These are phyloP conservation scores for Lochmaea crataegi DNA, from an alignment of 2,888 invertebrate species.

Conservation along the genomic window DNA sequence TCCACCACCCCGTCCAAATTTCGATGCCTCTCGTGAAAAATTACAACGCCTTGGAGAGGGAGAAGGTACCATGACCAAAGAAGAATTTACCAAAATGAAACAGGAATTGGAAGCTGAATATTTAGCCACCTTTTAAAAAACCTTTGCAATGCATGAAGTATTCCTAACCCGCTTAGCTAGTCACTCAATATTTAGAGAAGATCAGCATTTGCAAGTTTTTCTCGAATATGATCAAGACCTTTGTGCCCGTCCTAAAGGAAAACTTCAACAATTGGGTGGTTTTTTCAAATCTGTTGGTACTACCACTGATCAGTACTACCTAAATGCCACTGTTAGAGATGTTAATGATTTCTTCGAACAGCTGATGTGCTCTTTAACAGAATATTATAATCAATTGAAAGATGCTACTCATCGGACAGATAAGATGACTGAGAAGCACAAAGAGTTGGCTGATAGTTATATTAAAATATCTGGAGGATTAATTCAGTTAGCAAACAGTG, in stretches of 20 bases:
- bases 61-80: slow-evolving; percentile 98
- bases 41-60: too few species aligned
- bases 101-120: slow-evolving; percentile 99
- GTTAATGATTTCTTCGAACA: too few species aligned
- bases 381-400: slow-evolving; percentile 92
- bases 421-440: slow-evolving; percentile 93
- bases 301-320: too few species aligned
- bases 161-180: too few species aligned
- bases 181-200: too few species aligned
- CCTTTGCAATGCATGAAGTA: slow-evolving; percentile 99
- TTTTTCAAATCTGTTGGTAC: too few species aligned
- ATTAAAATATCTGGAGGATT: slow-evolving; percentile 93
- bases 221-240: too few species aligned
- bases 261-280: too few species aligned
- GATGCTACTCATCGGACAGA: slow-evolving; percentile 93
- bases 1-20: slow-evolving; percentile 94
- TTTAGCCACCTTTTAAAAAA: slow-evolving; percentile 99
- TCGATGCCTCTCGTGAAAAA: slow-evolving; percentile 98
- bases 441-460: slow-evolving; percentile 96
- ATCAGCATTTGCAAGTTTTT: too few species aligned
- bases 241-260: too few species aligned
- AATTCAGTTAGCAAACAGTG: slow-evolving; percentile 89
- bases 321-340: too few species aligned
- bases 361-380: too few species aligned
- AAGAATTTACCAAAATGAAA: slow-evolving; percentile 99